Base-by-base conservation (phyloP, 92 coral and sea anemone genomes). In the Epizoanthus fatuus region DNA sequence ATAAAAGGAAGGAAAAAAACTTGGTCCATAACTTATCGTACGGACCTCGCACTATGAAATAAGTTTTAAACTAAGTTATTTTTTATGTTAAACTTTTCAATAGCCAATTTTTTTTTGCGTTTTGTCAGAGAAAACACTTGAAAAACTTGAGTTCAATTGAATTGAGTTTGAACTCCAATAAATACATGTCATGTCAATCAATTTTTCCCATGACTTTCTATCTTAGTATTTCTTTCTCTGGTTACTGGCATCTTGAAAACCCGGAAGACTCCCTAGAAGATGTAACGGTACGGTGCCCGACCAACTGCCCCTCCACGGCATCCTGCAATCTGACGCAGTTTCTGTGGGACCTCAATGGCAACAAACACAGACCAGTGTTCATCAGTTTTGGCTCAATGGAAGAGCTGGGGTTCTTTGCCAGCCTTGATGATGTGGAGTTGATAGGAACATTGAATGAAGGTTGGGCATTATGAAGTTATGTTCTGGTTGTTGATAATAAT, bases 321-420 rank as follows among this genome's bases (percentile, higher is more conserved):
- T 75, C 68, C 52, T 75, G 67, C 68, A 75, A 75, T 63, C 83
- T 93, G 14, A 71, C 92, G 16, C 92, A 93, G 66, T 93, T 91
- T 53, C 65, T 91, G 9, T 69, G 90, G 73, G 74, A 68, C 62
- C 77, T 93, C 15, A 66, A 77, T 35, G 73, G 81, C 51, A 72
- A 68, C 52, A 84, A 91, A 40, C 88, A 94, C 16, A 84, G 76
- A 37, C 98, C 95, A 57, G 81, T 94, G 84, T 94, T 92, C 73
- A 94, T 94, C 86, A 92, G 94, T 16, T 94, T 94, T 87, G 98
- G 98, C 10, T 94, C 98, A 5, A 94, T 94, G 98, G 98, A 94
- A 66, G 95, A 94, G 84, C 78, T 94, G 49, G 98, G 98, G 4
- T 92, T 90, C 67, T 94, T 94, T 87, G 88, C 94, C 13, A 94